These are phyloP conservation scores for Tipula helvola DNA, from an alignment of 2,888 invertebrate species.

Conservation along the genomic window DNA sequence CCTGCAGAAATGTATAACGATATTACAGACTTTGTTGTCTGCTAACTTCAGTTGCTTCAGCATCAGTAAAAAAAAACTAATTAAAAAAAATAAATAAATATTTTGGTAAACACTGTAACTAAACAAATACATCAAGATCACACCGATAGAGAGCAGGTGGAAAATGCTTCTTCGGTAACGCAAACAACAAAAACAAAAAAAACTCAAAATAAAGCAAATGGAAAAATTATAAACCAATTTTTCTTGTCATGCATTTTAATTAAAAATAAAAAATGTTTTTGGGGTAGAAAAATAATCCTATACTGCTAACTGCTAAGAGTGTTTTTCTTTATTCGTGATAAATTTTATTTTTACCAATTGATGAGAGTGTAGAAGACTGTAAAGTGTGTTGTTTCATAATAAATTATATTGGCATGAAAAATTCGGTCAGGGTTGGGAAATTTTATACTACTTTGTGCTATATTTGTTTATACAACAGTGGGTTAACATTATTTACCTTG, in stretches of 20 bases:
- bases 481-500: neutral
- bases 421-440: neutral
- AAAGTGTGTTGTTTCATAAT: neutral
- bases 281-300: neutral
- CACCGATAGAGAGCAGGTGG: neutral
- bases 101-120: neutral
- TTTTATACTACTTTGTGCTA: neutral
- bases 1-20: too few species aligned
- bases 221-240: neutral
- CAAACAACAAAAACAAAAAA: neutral
- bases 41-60: too few species aligned
- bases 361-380: neutral
- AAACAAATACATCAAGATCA: neutral
- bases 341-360: neutral
- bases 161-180: neutral
- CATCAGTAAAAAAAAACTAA: too few species aligned
- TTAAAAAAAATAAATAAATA: too few species aligned
- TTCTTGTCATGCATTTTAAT: constrained; percentile 4
- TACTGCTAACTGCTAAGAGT: neutral
- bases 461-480: neutral
- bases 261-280: neutral
- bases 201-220: neutral
- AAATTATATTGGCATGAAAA: neutral
- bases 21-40: too few species aligned
- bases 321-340: neutral